Percentiles rank a stretch among this genome's conserved stretches.
These are phyloP conservation scores for Oscheius myriophilus DNA, from an alignment of 2,888 invertebrate genomes.

Conservation along the genomic window DNA sequence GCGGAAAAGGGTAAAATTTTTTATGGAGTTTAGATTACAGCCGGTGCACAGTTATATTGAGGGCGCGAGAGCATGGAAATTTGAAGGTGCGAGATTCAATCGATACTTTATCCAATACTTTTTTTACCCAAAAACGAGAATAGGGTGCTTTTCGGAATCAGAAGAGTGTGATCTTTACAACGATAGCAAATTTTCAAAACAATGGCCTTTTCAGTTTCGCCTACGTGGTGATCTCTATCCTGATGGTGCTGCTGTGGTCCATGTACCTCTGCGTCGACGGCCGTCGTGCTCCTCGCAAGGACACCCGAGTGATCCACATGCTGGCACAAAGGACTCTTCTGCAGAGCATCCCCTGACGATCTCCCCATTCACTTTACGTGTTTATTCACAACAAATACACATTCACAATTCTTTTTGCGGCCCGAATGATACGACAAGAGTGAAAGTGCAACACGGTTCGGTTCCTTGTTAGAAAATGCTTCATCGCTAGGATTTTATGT, in stretches of 20 bases:
- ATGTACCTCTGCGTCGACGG: conserved; percentile 59
- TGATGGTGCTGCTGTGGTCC: conserved; percentile 60
- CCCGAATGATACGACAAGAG: background rate
- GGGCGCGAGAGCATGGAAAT: too few relatives aligned
- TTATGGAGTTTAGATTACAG: too few relatives aligned
- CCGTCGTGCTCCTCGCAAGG: conserved; percentile 47
- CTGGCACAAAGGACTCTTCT: conserved; percentile 57
- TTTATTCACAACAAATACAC: background rate
- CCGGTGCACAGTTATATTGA: too few relatives aligned
- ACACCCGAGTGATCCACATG: conserved; percentile 61
- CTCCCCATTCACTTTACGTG: background rate
- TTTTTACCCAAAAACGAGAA: background rate
- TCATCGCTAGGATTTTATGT: too few relatives aligned
- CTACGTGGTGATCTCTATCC: conserved; percentile 60
- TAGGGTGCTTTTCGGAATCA: background rate
- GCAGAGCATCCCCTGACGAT: conserved; percentile 25
- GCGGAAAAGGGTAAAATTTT: too few relatives aligned
- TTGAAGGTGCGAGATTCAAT: too few relatives aligned
- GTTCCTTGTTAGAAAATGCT: too few relatives aligned
- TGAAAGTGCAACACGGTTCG: background rate
- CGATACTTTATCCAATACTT: too few relatives aligned
- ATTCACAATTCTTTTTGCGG: background rate
- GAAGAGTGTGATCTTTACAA: too few relatives aligned
- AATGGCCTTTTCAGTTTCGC: conserved; percentile 53
- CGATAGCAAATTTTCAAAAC: background rate